phyloP scores from a whole-genome alignment of 1,140 invertebrate species.

The Maconellicoccus hirsutus region DNA sequence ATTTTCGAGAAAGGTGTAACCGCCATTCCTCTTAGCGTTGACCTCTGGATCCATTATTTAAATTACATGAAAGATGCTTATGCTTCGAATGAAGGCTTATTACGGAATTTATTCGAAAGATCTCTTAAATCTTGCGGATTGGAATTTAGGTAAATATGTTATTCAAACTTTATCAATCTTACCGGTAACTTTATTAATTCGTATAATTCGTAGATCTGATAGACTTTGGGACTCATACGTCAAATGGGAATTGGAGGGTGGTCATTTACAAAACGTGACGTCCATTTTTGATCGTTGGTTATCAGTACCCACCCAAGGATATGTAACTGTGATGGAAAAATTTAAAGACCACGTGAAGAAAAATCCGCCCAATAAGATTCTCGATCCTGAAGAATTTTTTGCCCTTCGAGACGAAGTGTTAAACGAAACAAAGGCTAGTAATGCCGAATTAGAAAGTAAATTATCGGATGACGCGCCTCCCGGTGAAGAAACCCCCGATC shows the following conservation, averaged over 20 bases:
- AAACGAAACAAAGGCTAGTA: conserved; percentile 51
- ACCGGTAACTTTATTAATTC: background rate
- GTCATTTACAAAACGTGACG: conserved; percentile 64
- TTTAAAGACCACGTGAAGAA: conserved; percentile 79
- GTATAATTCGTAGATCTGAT: conserved; percentile 56
- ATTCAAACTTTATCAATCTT: conserved; percentile 33
- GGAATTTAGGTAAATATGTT: conserved; percentile 68
- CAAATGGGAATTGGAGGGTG: conserved; percentile 80
- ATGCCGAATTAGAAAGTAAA: conserved; percentile 37
- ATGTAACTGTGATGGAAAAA: conserved; percentile 87
- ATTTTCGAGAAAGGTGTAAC: conserved; percentile 90
- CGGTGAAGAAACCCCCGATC: conserved; percentile 31
- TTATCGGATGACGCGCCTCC: conserved; percentile 37
- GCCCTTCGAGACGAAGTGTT: conserved; percentile 61
- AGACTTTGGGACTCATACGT: conserved; percentile 94
- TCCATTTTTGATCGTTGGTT: conserved; percentile 76
- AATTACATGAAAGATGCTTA: conserved; percentile 69
- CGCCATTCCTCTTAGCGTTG: conserved; percentile 92
- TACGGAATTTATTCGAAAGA: conserved; percentile 73
- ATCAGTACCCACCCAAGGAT: conserved; percentile 78
- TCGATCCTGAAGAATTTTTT: conserved; percentile 70
- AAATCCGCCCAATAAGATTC: conserved; percentile 65
- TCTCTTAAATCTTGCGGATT: conserved; percentile 79
- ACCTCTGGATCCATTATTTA: conserved; percentile 95
- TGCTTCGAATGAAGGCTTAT: conserved; percentile 60